Base-by-base conservation (phyloP, 1,140 invertebrate genomes). In the Calosoma granatense region DNA sequence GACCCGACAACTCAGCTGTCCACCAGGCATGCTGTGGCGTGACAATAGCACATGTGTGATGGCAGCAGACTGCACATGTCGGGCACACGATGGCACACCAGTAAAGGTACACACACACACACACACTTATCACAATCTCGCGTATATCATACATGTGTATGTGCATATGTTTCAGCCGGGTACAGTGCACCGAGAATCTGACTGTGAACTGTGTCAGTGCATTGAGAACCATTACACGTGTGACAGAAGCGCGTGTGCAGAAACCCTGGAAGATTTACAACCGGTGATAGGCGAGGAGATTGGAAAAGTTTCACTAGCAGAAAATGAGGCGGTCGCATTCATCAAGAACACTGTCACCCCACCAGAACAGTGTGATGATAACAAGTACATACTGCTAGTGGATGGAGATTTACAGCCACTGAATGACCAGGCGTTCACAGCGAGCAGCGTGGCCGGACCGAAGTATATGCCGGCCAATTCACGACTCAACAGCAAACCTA, bases 191-290 rank as follows among this genome's bases (percentile, higher is more conserved):
- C 63, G 76, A n/a, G 76, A 78, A 53, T 76, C 76, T 3, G 74
- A 77, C 0, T 88, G 86, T 62, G 76, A 81, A 64, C 75, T 78
- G 15, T 91, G 88, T 61, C 86, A 90, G 61, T 92, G 88, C 62
- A 70, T 88, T 1, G 78, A 87, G 62, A 88, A 90, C 69, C 76
- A 75, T n/a, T 81, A 86, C 59, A 72, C 81, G 53, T 87, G 85
- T 66, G 80, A 80, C 66, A 71, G 70, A 58, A 76, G 70, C 19
- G 65, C 70, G 11, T 83, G 83, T 59, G 36, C 43, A 26, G 22
- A 55, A 62, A 26, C 39, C 2, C 3, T 17, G 20, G 1, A 41
- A 14, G 6, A 53, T 1, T 19, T 20, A 22, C n/a, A n/a, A n/a
- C n/a, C n/a, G n/a, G n/a, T n/a, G n/a, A n/a, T n/a, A 2, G n/a